Evolutionary conservation across 1,140 invertebrate species (phyloP).

Genomic region (Cherax destructor): DNA sequence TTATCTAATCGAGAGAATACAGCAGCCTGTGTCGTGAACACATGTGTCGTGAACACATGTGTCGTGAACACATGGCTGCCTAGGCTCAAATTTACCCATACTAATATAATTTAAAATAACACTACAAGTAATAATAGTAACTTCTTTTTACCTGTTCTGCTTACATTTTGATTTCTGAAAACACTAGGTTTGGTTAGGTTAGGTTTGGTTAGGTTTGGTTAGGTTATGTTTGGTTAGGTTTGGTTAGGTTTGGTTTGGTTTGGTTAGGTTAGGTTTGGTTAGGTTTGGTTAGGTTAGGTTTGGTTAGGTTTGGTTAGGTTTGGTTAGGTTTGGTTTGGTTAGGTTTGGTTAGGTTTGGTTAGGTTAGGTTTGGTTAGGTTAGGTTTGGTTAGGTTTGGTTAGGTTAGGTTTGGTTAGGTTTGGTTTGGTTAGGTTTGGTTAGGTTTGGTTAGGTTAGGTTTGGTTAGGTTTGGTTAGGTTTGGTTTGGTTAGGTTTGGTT

Average conservation of each 20-base stretch:
- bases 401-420: background rate
- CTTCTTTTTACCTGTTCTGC: too few species aligned
- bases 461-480: background rate
- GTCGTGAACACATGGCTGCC: too few species aligned
- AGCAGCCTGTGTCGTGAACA: too few species aligned
- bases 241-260: background rate
- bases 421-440: background rate
- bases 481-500: background rate
- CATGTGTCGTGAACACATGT: too few species aligned
- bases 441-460: background rate
- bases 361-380: background rate
- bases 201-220: background rate
- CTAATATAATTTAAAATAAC: too few species aligned
- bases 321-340: background rate
- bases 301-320: background rate
- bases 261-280: background rate
- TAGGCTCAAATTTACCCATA: too few species aligned
- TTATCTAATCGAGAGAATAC: too few species aligned
- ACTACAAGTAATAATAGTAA: too few species aligned
- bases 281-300: background rate
- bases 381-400: background rate
- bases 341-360: background rate
- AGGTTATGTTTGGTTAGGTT: too few species aligned
- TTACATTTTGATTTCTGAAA: too few species aligned
- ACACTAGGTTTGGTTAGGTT: background rate